Percentiles rank a stretch among this genome's conserved stretches.
phyloP scores from a whole-genome alignment of 2,797 vertebrate species.

The Gymnocypris eckloni region DNA sequence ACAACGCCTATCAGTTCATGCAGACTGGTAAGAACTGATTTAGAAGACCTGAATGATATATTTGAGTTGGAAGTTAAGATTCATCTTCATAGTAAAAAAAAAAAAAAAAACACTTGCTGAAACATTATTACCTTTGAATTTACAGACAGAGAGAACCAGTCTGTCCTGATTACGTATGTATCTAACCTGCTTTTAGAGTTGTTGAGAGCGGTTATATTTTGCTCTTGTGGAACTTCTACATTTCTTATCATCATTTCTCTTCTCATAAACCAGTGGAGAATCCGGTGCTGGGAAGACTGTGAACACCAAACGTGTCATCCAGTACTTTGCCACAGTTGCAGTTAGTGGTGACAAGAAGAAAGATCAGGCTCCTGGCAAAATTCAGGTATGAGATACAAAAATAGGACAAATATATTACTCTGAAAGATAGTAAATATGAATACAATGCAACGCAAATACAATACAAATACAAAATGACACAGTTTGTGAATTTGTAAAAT shows the following conservation, averaged over 20 bases:
- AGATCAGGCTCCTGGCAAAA: conserved; percentile 33
- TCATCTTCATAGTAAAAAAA: neutral
- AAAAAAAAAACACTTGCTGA: neutral
- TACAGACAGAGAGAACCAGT: conserved; percentile 80
- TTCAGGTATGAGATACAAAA: conserved; percentile 47
- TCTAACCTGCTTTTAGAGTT: neutral
- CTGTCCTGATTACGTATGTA: conserved; percentile 66
- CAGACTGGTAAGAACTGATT: conserved; percentile 67
- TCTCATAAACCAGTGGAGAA: conserved; percentile 73
- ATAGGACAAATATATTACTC: neutral
- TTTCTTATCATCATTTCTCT: neutral
- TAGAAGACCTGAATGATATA: neutral
- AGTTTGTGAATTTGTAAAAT: neutral
- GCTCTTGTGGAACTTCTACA: neutral
- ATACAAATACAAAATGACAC: too few relatives aligned
- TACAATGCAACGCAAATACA: too few relatives aligned
- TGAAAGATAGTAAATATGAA: neutral
- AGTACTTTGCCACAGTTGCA: conserved; percentile 80
- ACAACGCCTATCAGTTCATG: conserved; percentile 87
- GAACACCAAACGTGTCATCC: conserved; percentile 83
- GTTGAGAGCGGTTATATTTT: neutral
- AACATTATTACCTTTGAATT: conserved; percentile 37
- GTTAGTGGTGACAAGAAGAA: conserved; percentile 67
- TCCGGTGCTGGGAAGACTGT: conserved; percentile 83
- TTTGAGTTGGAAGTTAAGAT: neutral